Evolutionary conservation across 2,113 vertebrate species (phyloP).

Genomic region (Sander lucioperca): DNA sequence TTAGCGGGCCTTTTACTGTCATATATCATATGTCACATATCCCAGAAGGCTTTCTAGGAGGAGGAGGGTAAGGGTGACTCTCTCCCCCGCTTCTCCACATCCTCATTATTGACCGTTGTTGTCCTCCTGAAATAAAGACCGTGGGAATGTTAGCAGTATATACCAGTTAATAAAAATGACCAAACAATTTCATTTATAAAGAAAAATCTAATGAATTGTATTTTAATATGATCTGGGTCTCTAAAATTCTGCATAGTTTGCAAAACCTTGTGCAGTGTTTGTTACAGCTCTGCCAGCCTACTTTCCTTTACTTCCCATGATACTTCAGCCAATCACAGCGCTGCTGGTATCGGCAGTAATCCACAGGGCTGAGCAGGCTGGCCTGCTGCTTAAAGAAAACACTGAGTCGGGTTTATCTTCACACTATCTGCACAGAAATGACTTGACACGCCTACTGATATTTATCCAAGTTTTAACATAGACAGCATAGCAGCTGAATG

Average conservation of each 20-base stretch:
- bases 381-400: constrained; percentile 57
- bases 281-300: constrained; percentile 15
- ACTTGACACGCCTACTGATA: constrained; percentile 22
- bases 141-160: not conserved
- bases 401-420: constrained; percentile 73
- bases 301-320: constrained; percentile 15
- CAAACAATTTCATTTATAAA: not conserved
- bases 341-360: constrained; percentile 68
- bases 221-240: not conserved
- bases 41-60: constrained; percentile 42
- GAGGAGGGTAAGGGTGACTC: not conserved
- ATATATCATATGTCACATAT: too few relatives aligned
- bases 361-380: constrained; percentile 61
- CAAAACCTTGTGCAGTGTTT: constrained; percentile 25
- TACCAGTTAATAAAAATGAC: not conserved
- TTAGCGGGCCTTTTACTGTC: constrained; percentile 40
- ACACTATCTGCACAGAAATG: constrained; percentile 23
- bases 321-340: constrained; percentile 43
- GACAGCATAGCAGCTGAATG: constrained; percentile 18
- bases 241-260: not conserved
- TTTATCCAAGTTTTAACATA: constrained; percentile 25
- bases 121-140: constrained; percentile 59
- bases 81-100: constrained; percentile 38
- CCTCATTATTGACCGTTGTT: constrained; percentile 44
- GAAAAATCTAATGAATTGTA: too few relatives aligned